Evolutionary conservation across 2,888 invertebrate species (phyloP).

Genomic region (Luffia ferchaultella): DNA sequence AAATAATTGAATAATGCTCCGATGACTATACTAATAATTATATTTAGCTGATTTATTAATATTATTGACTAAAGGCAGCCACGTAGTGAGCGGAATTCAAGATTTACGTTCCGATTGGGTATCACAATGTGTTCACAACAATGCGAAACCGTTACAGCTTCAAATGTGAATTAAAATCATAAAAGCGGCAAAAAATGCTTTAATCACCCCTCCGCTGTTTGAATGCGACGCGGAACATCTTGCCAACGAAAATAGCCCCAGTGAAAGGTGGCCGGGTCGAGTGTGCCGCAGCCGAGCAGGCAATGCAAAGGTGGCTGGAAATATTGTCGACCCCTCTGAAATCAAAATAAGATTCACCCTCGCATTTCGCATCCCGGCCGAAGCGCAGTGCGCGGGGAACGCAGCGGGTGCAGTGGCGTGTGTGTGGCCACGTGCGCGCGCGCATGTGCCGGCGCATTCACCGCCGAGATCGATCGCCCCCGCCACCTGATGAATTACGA

Average conservation of each 20-base stretch:
- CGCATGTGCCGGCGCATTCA: constrained; percentile 4
- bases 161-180: not conserved
- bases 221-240: constrained; percentile 1
- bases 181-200: not conserved
- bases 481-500: constrained; percentile 8
- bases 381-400: not conserved
- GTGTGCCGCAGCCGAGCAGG: not conserved
- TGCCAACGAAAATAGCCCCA: constrained; percentile 3
- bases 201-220: not conserved
- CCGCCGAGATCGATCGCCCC: constrained; percentile 1
- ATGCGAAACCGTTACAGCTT: constrained; percentile 4
- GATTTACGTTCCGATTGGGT: too few relatives aligned
- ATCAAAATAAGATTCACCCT: not conserved
- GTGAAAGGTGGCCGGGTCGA: not conserved
- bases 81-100: too few relatives aligned
- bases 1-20: too few relatives aligned
- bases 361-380: too few relatives aligned
- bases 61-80: too few relatives aligned
- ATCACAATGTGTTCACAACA: not conserved
- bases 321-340: not conserved
- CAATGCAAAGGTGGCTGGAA: not conserved
- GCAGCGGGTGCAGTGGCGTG: constrained; percentile 2
- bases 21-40: too few relatives aligned
- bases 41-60: too few relatives aligned
- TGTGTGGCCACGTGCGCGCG: constrained; percentile 11